Evolutionary conservation across 2,797 vertebrate genomes (phyloP), one percentile per base, ranked within the genome.

Genomic region (Chaetophractus vellerosus): DNA sequence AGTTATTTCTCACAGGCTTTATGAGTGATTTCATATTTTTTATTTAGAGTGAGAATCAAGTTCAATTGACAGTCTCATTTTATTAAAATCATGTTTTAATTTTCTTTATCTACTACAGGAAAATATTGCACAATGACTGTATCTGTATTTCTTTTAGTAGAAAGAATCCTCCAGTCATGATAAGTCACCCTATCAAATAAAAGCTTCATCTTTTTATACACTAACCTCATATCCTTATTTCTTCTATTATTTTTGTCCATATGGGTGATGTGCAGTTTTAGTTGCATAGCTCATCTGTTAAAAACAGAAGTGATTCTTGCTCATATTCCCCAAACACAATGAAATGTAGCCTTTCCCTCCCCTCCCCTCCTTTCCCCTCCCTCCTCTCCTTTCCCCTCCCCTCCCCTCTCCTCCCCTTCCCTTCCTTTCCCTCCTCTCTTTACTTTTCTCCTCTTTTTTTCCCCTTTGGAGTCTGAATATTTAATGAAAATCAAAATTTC

Each of bases 171-270:
- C 78, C 24, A 59, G 19, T 68, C 36, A 68, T n/a, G 33, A 66
- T 21, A 66, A 66, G 14, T 19, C 7, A 79, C 92, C 2, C 33
- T 68, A 71, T n/a, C 33, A n/a, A n/a, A n/a, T n/a, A 87, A 86
- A 92, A 82, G 5, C 23, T 57, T 74, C 6, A 69, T 75, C 33
- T 9, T 85, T 69, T 91, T 83, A 59, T 5, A 64, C 1, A 59
- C 59, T 85, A 81, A 45, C 31, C 3, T 78, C 28, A 28, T 59
- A 38, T 50, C 12, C 81, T 57, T 61, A 57, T 93, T 93, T 95
- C 8, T 59, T 74, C 2, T 15, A 72, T 55, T 92, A 83, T n/a
- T 50, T 88, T 90, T 84, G 48, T n/a, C 16, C 50, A 5, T 74
- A 10, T 31, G 14, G 14, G 18, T 74, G 4, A 82, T 14, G n/a